phyloP scores from a whole-genome alignment of 2,888 invertebrate genomes.

The Caenorhabditis imperialis region DNA sequence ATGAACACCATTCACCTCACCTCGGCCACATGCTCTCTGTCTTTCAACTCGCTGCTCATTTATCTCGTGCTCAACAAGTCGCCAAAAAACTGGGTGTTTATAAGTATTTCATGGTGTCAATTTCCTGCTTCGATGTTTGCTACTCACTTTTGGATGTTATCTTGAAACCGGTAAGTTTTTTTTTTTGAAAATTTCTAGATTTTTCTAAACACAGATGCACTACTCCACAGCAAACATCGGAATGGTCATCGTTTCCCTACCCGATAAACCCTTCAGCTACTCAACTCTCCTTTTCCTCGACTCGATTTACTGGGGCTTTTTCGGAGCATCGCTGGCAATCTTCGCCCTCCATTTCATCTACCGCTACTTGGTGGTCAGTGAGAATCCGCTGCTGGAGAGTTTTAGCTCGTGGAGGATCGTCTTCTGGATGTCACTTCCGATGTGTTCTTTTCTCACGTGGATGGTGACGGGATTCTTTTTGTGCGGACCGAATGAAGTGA shows the following conservation, averaged over 20 bases:
- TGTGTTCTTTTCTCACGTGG: constrained; percentile 5
- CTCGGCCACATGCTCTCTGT: too few relatives aligned
- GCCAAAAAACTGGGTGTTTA: too few relatives aligned
- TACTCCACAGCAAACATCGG: too few relatives aligned
- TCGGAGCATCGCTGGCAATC: constrained; percentile 2
- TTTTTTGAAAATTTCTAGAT: too few relatives aligned
- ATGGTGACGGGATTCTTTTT: not conserved
- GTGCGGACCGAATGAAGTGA: not conserved
- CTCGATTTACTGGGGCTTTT: constrained; percentile 15
- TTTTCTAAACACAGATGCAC: too few relatives aligned
- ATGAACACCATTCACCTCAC: too few relatives aligned
- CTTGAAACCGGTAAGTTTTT: too few relatives aligned
- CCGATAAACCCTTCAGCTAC: not conserved
- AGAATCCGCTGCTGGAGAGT: not conserved
- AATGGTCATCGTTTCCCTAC: constrained; percentile 14
- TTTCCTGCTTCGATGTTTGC: too few relatives aligned
- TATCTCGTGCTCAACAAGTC: too few relatives aligned
- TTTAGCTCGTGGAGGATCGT: constrained; percentile 1
- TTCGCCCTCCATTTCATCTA: constrained; percentile 24
- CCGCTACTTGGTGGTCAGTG: constrained; percentile 14
- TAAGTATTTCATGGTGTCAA: too few relatives aligned
- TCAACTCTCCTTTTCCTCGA: not conserved
- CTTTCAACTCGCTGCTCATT: too few relatives aligned
- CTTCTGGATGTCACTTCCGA: not conserved
- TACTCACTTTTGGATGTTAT: too few relatives aligned